Conservation (phyloP, 2,888 invertebrate genomes). For the Pimpla rufipes region DNA sequence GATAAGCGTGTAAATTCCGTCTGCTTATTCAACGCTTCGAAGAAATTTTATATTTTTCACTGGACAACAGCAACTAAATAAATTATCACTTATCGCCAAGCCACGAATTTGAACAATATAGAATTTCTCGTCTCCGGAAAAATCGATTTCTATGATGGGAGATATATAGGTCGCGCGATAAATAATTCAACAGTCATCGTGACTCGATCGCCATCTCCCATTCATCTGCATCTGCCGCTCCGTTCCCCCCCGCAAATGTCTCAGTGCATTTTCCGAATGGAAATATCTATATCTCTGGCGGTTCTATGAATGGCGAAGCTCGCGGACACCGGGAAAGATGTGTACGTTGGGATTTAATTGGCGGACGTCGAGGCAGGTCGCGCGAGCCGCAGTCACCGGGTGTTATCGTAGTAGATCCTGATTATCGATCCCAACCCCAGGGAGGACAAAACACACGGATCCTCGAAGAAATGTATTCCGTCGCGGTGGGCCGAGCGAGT, state of each 20-base stretch:
- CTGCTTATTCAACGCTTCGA: background rate
- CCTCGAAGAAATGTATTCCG: constrained; percentile 7
- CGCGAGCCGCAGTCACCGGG: background rate
- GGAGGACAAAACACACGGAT: constrained; percentile 3
- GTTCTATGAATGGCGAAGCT: constrained; percentile 50
- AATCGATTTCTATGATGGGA: background rate
- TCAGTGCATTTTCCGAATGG: constrained; percentile 32
- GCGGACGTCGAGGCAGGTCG: constrained; percentile 34
- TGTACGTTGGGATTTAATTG: constrained; percentile 38
- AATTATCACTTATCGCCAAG: background rate
- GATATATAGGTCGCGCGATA: constrained; percentile 30
- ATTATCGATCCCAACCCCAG: constrained; percentile 32
- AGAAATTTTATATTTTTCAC: background rate
- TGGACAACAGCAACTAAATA: background rate
- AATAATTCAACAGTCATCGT: constrained; percentile 11
- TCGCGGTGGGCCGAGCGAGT: background rate
- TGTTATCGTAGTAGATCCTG: constrained; percentile 6
- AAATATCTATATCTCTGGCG: constrained; percentile 26
- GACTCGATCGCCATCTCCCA: constrained; percentile 19
- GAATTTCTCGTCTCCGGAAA: background rate
- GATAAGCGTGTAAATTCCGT: too few relatives aligned
- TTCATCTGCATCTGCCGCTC: constrained; percentile 9
- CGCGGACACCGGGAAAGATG: too few relatives aligned
- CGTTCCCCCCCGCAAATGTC: background rate
- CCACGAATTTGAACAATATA: background rate